Percentiles rank a stretch among this genome's conserved stretches.
These are phyloP conservation scores for Microplitis manilae DNA, from an alignment of 2,888 invertebrate species.

Conservation along the genomic window DNA sequence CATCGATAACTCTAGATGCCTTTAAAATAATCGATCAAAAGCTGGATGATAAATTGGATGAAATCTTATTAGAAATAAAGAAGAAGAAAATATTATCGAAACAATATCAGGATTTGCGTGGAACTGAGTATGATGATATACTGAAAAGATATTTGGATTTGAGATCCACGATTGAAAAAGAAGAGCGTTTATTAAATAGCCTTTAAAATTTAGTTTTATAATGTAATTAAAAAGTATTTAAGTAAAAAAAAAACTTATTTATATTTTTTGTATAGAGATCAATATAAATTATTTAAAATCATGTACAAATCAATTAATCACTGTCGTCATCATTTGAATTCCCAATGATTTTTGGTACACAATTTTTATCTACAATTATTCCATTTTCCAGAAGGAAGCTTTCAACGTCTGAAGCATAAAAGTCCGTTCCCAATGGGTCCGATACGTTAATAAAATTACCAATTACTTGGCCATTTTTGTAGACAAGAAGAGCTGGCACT, in stretches of 20 bases:
- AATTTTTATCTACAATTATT: conserved; percentile 82
- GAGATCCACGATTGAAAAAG: conserved; percentile 68
- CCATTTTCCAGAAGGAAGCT: conserved; percentile 90
- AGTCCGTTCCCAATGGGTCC: conserved; percentile 91
- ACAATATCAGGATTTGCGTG: conserved; percentile 68
- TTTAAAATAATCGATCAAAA: conserved; percentile 67
- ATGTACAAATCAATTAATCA: conserved; percentile 63
- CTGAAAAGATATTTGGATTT: conserved; percentile 69
- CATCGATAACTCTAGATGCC: conserved; percentile 68
- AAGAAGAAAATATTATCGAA: conserved; percentile 66
- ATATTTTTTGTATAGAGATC: conserved; percentile 33
- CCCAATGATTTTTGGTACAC: conserved; percentile 73
- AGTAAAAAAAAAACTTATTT: conserved; percentile 3
- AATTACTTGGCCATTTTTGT: conserved; percentile 90
- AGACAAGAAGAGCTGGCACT: conserved; percentile 92
- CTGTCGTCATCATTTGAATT: conserved; percentile 60
- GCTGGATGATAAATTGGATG: conserved; percentile 67
- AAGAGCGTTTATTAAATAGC: conserved; percentile 62
- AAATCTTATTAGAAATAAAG: conserved; percentile 65
- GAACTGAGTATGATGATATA: conserved; percentile 71
- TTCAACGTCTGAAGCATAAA: conserved; percentile 92
- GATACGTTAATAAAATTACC: conserved; percentile 93
- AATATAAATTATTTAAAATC: conserved; percentile 18
- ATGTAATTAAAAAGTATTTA: neutral
- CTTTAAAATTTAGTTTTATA: conserved; percentile 33